These are phyloP conservation scores for Acanthosoma haemorrhoidale DNA, from an alignment of 2,888 invertebrate species.

Conservation along the genomic window DNA sequence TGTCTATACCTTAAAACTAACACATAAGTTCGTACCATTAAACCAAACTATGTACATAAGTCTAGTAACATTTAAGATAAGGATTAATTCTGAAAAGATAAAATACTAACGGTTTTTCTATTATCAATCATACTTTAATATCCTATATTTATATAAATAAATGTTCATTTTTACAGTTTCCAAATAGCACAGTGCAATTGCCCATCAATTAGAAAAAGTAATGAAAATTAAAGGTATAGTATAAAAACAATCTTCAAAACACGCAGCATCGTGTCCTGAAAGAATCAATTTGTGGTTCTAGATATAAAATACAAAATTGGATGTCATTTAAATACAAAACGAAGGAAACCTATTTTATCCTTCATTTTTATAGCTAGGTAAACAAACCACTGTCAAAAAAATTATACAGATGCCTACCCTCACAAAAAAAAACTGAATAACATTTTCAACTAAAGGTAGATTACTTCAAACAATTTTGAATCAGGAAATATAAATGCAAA, in stretches of 20 bases:
- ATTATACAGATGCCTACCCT: neutral
- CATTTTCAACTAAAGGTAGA: neutral
- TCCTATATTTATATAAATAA: constrained; percentile 4
- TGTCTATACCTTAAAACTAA: neutral
- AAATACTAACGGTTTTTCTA: neutral
- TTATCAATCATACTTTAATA: neutral
- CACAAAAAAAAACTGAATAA: neutral
- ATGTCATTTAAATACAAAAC: neutral
- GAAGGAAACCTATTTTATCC: neutral
- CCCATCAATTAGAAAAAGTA: neutral
- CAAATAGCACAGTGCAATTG: neutral
- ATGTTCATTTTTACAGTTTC: neutral
- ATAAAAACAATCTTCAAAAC: neutral
- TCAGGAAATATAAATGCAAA: neutral
- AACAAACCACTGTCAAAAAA: neutral
- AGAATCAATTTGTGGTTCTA: neutral
- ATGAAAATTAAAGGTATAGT: neutral
- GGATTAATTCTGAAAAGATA: too few relatives aligned
- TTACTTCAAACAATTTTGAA: neutral
- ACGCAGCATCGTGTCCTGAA: neutral
- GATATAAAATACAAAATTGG: neutral
- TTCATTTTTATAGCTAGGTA: constrained; percentile 6
- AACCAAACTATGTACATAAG: neutral
- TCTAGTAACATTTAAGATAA: too few relatives aligned
- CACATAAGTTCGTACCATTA: neutral